Evolutionary conservation across 2,797 vertebrate species (phyloP), one percentile per base, ranked within the genome.

Genomic region (Varecia variegata): DNA sequence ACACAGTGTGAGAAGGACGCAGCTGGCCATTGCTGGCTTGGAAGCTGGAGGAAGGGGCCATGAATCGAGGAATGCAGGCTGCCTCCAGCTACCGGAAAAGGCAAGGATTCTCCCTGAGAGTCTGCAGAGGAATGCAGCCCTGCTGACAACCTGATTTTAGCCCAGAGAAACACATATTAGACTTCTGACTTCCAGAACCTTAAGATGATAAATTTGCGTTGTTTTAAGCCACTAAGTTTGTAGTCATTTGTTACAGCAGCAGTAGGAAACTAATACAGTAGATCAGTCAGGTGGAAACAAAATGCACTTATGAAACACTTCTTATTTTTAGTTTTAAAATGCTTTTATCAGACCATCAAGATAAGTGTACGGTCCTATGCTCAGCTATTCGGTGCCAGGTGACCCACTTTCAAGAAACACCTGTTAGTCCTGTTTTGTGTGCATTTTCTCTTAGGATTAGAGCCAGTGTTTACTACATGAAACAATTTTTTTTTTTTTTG

Each of bases 1-100:
- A 11, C 0, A 3, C 0, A 2, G 2, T 3, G 1, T 2, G 18
- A 52, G 25, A 43, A 25, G 12, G 43, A 14, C 6, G 17, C 11
- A 11, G 3, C 10, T 18, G 18, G 79, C 23, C 18, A 18, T 4
- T 18, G 12, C 65, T 18, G 86, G 25, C 43, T 54, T 40, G 70
- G 32, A 47, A n/a, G 54, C 3, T 0, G 11, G 40, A 58, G 2
- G 20, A 14, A 18, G 32, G 20, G 20, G 38, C 84, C 54, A 4
- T 0, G 11, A 21, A 32, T 14, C 65, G 4, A 27, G 54, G 23
- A 45, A 68, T 15, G 45, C 3, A 18, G 62, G 65, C 0, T 1
- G 52, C 62, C 77, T 52, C 38, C 3, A 6, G 40, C 27, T 20
- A 6, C 9, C 25, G 3, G 79, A 17, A 79, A 62, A 60, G 13